These are phyloP conservation scores for Tokudaia tokunoshimensis DNA, from an alignment of 2,797 vertebrate species.

Conservation along the genomic window DNA sequence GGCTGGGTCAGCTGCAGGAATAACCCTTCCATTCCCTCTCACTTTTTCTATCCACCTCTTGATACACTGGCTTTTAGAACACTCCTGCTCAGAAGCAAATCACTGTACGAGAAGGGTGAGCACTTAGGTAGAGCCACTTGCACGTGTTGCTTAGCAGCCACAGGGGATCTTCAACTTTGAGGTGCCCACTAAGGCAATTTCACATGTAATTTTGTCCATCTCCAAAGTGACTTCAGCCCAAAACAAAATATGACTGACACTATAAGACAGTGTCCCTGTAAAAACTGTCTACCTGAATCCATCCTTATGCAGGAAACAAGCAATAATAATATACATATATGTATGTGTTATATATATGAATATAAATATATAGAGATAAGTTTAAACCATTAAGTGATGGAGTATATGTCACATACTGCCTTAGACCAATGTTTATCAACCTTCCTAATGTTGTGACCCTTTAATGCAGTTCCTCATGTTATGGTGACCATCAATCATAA, in stretches of 20 bases:
- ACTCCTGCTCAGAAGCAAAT: neutral
- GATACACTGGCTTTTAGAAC: neutral
- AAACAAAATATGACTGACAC: slow-evolving; percentile 17
- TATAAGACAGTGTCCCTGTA: neutral
- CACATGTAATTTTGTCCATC: neutral
- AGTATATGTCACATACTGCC: neutral
- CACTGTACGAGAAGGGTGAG: neutral
- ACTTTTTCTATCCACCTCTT: neutral
- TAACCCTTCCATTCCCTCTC: neutral
- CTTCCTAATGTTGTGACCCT: neutral
- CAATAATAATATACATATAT: neutral
- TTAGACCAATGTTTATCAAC: neutral
- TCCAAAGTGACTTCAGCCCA: slow-evolving; percentile 3
- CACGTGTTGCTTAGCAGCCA: neutral
- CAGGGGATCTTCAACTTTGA: neutral
- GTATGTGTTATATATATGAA: no score
- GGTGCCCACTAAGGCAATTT: neutral
- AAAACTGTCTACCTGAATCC: neutral
- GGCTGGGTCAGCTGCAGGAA: neutral
- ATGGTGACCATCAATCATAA: neutral
- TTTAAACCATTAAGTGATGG: neutral
- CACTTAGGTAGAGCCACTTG: neutral
- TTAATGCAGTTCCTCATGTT: neutral
- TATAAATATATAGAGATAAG: neutral
- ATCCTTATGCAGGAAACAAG: neutral